Conservation (phyloP, 2,888 invertebrate species). For the Galerucella pusilla region DNA sequence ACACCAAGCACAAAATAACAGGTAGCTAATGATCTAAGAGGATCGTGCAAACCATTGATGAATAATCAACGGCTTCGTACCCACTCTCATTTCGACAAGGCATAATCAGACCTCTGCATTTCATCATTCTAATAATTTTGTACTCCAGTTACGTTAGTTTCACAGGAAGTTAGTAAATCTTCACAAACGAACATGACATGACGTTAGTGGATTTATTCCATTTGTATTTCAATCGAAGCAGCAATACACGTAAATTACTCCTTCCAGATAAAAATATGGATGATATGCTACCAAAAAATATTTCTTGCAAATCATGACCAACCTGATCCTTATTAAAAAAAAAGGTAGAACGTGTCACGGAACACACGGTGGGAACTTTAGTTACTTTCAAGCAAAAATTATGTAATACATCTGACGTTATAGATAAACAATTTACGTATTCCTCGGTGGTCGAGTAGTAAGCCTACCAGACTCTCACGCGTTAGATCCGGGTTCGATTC, state of each 20-base stretch:
- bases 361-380: no score
- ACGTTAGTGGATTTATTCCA: background rate
- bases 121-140: background rate
- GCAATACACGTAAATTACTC: background rate
- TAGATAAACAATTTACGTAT: no score
- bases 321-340: no score
- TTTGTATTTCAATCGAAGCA: background rate
- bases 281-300: no score
- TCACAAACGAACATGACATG: background rate
- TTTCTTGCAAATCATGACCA: no score
- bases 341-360: no score
- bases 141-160: constrained; percentile 6
- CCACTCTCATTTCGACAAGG: constrained; percentile 9
- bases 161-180: constrained; percentile 4
- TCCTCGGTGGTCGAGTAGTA: no score
- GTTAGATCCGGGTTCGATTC: no score
- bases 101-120: constrained; percentile 12
- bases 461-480: no score
- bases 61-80: constrained; percentile 16
- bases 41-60: constrained; percentile 24
- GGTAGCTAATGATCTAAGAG: constrained; percentile 30
- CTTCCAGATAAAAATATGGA: background rate
- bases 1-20: constrained; percentile 3
- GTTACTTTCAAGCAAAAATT: no score
- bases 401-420: no score